A percentile compares a stretch with the other conserved stretches of the same genome.
Conservation (phyloP, 2,113 vertebrate genomes). For the Butastur rufipennis region DNA sequence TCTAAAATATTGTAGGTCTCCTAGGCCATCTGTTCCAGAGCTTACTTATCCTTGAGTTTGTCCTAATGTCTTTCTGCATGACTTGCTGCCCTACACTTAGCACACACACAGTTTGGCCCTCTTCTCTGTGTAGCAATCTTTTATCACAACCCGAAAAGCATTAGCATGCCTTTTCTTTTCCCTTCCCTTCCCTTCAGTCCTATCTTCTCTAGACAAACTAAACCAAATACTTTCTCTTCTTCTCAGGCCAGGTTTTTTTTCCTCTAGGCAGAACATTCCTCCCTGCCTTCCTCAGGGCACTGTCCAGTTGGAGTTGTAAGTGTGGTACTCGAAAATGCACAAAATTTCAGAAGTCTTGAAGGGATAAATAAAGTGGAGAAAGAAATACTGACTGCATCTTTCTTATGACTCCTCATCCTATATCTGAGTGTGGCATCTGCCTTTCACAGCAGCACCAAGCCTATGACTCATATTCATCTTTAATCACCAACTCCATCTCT, state of each 20-base stretch:
- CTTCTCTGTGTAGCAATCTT: neutral
- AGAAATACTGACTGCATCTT: neutral
- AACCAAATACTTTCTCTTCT: neutral
- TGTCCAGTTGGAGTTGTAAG: neutral
- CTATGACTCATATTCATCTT: neutral
- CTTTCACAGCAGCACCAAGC: neutral
- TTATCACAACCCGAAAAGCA: neutral
- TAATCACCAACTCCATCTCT: neutral
- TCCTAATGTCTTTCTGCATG: neutral
- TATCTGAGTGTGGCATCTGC: neutral
- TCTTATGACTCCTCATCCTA: neutral
- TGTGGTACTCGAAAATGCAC: neutral
- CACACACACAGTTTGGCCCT: neutral
- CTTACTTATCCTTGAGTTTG: neutral
- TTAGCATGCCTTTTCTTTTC: neutral
- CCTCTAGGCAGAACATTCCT: neutral
- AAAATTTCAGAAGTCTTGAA: neutral
- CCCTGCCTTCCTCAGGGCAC: neutral
- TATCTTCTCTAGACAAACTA: neutral
- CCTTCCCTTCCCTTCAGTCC: neutral
- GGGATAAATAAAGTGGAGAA: neutral
- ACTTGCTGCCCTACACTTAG: neutral
- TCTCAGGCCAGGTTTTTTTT: neutral
- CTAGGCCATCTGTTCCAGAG: neutral
- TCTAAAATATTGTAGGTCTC: neutral